Evolutionary conservation across 2,113 vertebrate species (phyloP).

Genomic region (Corydoras maculifer): DNA sequence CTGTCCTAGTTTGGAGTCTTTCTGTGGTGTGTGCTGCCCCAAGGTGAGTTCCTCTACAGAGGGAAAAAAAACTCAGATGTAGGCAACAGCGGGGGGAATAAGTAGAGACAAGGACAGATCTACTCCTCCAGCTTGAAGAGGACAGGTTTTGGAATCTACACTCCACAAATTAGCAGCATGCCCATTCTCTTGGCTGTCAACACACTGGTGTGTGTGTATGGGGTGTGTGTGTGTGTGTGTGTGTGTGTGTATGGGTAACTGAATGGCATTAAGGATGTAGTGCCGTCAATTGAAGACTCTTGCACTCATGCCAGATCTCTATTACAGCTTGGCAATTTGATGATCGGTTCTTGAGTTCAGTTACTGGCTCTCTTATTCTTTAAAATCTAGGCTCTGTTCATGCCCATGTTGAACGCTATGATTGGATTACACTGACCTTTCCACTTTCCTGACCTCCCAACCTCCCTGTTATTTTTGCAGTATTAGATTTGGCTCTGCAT

Average conservation of each 20-base stretch:
- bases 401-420: slow-evolving; percentile 8
- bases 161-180: slow-evolving; percentile 35
- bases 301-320: slow-evolving; percentile 29
- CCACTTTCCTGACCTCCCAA: neutral
- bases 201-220: neutral
- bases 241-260: slow-evolving; percentile 14
- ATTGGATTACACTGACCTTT: slow-evolving; percentile 17
- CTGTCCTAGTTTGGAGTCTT: neutral
- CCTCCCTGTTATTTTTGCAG: neutral
- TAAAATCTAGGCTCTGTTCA: neutral
- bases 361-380: slow-evolving; percentile 4
- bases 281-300: slow-evolving; percentile 27
- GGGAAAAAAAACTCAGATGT: slow-evolving; percentile 9
- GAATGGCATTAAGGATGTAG: slow-evolving; percentile 36
- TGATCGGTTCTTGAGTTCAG: slow-evolving; percentile 12
- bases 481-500: slow-evolving; percentile 12
- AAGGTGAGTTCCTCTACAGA: slow-evolving; percentile 6
- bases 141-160: slow-evolving; percentile 24
- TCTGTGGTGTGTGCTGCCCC: neutral
- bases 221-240: slow-evolving; percentile 18
- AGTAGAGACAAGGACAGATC: slow-evolving; percentile 1
- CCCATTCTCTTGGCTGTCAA: slow-evolving; percentile 24
- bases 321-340: neutral
- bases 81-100: slow-evolving; percentile 1
- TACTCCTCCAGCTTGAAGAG: slow-evolving; percentile 16